These are phyloP conservation scores for Hypothenemus hampei DNA, from an alignment of 1,140 invertebrate species.

Conservation along the genomic window DNA sequence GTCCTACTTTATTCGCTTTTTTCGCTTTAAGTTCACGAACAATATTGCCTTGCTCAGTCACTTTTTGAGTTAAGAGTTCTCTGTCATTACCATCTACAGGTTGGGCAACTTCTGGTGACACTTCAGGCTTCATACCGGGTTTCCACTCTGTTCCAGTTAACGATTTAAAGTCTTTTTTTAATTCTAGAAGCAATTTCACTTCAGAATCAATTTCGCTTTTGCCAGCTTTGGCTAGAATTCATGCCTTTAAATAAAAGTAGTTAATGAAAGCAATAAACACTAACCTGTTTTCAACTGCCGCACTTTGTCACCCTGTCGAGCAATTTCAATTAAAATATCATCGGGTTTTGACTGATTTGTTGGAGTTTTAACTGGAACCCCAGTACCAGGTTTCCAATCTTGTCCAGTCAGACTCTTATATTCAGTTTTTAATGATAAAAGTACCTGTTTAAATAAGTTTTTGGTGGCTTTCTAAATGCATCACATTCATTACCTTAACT, in stretches of 20 bases:
- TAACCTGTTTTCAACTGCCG: constrained; percentile 22
- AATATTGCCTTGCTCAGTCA: constrained; percentile 63
- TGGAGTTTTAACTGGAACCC: constrained; percentile 58
- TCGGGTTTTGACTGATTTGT: constrained; percentile 61
- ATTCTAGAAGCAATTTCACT: constrained; percentile 58
- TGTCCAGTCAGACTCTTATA: constrained; percentile 60
- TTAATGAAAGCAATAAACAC: no score
- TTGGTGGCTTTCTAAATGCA: no score
- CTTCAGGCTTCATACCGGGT: constrained; percentile 55
- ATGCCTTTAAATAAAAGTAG: no score
- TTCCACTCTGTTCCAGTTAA: constrained; percentile 62
- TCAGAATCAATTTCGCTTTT: constrained; percentile 56
- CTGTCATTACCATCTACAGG: constrained; percentile 14
- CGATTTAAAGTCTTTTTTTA: constrained; percentile 70
- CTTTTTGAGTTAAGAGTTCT: constrained; percentile 40
- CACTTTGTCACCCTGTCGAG: constrained; percentile 67
- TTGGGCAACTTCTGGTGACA: constrained; percentile 19
- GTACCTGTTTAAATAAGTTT: constrained; percentile 53
- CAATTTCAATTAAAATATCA: constrained; percentile 38
- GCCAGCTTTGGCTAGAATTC: constrained; percentile 57
- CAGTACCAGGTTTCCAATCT: constrained; percentile 41
- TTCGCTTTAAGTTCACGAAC: constrained; percentile 66
- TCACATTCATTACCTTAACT: constrained; percentile 60
- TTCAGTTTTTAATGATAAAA: constrained; percentile 71
- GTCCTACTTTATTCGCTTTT: constrained; percentile 53